Evolutionary conservation across 1,140 invertebrate species (phyloP), one percentile per base, ranked within the genome.

Genomic region (Drosophila fuyamai): DNA sequence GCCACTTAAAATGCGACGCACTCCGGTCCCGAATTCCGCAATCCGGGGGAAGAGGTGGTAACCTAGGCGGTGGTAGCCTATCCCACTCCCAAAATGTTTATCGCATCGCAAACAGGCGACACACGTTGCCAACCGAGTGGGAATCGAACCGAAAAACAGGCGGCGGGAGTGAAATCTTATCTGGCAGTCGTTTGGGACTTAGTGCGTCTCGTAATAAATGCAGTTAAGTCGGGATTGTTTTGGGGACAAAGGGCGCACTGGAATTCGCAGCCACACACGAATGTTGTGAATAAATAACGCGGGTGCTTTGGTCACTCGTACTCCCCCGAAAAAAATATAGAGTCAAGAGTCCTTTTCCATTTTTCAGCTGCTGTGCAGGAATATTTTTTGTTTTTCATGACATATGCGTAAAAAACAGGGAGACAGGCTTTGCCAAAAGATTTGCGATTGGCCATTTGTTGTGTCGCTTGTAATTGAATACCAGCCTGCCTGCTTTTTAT

Each of bases 201-300:
- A 85, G 68, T 72, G 57, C 70, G 79, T 75, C 82, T 79, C 82
- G 77, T 72, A 81, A 86, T 79, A 86, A 82, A 88, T 88, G 76
- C 83, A 79, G 62, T 79, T 83, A 83, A 86, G 79, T 88, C 76
- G 41, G 57, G 56, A 76, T 72, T 71, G 48, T 68, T 54, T 41
- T 47, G 53, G 41, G 57, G 5, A 53, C 54, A 61, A 56, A 61
- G 36, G 36, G 32, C 41, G 13, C 36, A 9, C 14, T 10, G 43
- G 41, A 44, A 18, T 8, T 13, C 29, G 8, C 56, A 61, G n/a
- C 32, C 23, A 66, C 68, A 40, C 63, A 51, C 36, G 78, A 79
- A 80, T 63, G 65, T 75, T 84, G 72, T 76, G 60, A 66, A 86
- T 88, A 86, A 86, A 86, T 88, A 88, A 82, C 68, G 54, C 57